A percentile compares a stretch with the other conserved stretches of the same genome.
These are phyloP conservation scores for Thamnophis sirtalis DNA, from an alignment of 2,113 vertebrate species.

Conservation along the genomic window DNA sequence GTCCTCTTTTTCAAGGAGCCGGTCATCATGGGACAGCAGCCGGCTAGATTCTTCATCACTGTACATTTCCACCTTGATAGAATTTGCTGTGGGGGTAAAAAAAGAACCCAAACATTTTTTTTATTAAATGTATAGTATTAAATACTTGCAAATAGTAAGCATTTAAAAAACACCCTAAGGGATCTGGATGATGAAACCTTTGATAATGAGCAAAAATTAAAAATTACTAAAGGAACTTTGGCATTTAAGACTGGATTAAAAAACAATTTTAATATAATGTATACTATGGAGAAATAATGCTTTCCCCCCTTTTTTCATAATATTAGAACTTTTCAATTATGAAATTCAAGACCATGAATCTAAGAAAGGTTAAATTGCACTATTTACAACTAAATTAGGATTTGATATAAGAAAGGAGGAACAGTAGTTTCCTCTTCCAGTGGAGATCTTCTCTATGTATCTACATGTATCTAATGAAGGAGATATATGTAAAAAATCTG, in stretches of 20 bases:
- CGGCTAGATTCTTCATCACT: conserved; percentile 86
- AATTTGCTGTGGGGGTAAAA: conserved; percentile 73
- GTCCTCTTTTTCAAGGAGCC: conserved; percentile 76
- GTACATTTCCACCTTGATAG: conserved; percentile 95
- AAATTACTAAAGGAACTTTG: background rate
- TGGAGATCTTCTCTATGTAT: background rate
- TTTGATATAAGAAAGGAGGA: background rate
- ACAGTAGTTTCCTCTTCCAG: too few species aligned
- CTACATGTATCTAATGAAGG: background rate
- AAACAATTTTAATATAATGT: background rate
- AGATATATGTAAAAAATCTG: background rate
- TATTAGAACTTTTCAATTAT: background rate
- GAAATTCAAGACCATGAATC: background rate
- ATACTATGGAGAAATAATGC: background rate
- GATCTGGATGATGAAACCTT: background rate
- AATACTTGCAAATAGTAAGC: background rate
- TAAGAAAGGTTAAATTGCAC: background rate
- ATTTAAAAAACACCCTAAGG: background rate
- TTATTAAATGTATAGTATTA: rapidly evolving
- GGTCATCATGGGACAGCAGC: conserved; percentile 71
- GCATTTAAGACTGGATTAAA: background rate
- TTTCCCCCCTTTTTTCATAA: background rate
- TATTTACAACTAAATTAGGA: background rate
- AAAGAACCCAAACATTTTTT: background rate
- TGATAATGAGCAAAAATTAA: background rate